phyloP scores from a whole-genome alignment of 2,797 vertebrate species.

The Gallinago stenura region DNA sequence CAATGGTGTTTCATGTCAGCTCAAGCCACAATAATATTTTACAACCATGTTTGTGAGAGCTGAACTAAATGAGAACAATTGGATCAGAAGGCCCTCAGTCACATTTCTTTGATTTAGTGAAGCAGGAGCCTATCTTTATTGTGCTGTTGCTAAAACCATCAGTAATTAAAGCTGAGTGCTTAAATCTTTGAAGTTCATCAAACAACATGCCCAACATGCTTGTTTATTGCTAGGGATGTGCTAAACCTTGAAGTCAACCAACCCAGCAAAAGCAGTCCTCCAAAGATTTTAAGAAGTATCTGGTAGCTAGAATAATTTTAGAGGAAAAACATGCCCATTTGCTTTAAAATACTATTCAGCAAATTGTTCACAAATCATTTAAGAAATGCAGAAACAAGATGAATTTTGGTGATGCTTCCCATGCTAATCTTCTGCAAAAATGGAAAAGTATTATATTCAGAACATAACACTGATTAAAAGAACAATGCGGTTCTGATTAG shows the following conservation, averaged over 20 bases:
- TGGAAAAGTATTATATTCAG: not conserved
- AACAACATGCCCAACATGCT: constrained; percentile 86
- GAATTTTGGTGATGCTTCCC: not conserved
- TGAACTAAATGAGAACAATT: constrained; percentile 84
- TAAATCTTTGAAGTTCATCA: constrained; percentile 88
- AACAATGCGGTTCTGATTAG: not conserved
- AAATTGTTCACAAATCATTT: not conserved
- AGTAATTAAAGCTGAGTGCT: constrained; percentile 83
- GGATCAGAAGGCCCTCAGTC: constrained; percentile 78
- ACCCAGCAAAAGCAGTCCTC: not conserved
- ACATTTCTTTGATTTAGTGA: constrained; percentile 81
- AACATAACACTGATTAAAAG: not conserved
- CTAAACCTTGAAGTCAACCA: constrained; percentile 22
- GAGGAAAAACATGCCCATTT: not conserved
- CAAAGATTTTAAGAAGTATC: constrained; percentile 4
- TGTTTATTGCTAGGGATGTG: constrained; percentile 58
- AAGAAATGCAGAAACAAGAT: not conserved
- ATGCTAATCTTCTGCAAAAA: not conserved
- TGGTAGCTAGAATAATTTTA: not conserved
- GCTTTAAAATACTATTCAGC: not conserved
- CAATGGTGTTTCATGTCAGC: constrained; percentile 66
- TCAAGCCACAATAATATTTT: constrained; percentile 72
- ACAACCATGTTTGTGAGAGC: constrained; percentile 71
- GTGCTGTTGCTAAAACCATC: constrained; percentile 68
- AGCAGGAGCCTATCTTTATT: constrained; percentile 66